Evolutionary conservation across 35 echinoderm and acorn worm genomes (phyloP).

Genomic region (Ophioderma brevispina): DNA sequence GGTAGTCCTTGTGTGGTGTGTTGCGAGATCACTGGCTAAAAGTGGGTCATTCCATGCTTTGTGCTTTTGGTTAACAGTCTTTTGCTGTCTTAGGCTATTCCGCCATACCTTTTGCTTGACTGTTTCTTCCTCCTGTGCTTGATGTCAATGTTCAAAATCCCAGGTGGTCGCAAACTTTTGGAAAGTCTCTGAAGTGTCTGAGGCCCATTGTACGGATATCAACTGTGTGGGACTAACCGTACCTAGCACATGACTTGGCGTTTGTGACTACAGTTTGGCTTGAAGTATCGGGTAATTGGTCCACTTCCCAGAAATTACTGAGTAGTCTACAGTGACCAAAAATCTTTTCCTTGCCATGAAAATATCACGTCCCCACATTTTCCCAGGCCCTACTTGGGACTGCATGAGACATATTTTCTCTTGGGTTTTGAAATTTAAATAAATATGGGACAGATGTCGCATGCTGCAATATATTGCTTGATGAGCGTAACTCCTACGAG

Average conservation of each 20-base stretch:
- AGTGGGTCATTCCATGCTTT: slow-evolving; percentile 55
- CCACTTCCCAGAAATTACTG: slow-evolving; percentile 74
- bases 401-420: slow-evolving; percentile 33
- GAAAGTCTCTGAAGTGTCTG: slow-evolving; percentile 51
- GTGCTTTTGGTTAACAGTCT: slow-evolving; percentile 47
- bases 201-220: slow-evolving; percentile 79
- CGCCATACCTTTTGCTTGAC: slow-evolving; percentile 66
- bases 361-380: slow-evolving; percentile 55
- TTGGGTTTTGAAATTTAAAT: slow-evolving; percentile 39
- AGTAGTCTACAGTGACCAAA: slow-evolving; percentile 70
- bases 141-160: slow-evolving; percentile 61
- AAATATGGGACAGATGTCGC: slow-evolving; percentile 54
- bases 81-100: slow-evolving; percentile 64
- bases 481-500: slow-evolving; percentile 35
- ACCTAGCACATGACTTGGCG: slow-evolving; percentile 19
- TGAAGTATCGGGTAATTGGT: slow-evolving; percentile 41
- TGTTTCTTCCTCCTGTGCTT: slow-evolving; percentile 41
- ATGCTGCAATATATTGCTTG: slow-evolving; percentile 50
- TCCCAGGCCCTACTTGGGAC: slow-evolving; percentile 42
- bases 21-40: slow-evolving; percentile 58
- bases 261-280: slow-evolving; percentile 47
- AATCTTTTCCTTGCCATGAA: slow-evolving; percentile 34
- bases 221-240: slow-evolving; percentile 61
- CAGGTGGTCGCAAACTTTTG: slow-evolving; percentile 38
- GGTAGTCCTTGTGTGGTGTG: slow-evolving; percentile 61